Base-by-base conservation (phyloP, 1,140 invertebrate species). In the Ostrea denselamellosa region DNA sequence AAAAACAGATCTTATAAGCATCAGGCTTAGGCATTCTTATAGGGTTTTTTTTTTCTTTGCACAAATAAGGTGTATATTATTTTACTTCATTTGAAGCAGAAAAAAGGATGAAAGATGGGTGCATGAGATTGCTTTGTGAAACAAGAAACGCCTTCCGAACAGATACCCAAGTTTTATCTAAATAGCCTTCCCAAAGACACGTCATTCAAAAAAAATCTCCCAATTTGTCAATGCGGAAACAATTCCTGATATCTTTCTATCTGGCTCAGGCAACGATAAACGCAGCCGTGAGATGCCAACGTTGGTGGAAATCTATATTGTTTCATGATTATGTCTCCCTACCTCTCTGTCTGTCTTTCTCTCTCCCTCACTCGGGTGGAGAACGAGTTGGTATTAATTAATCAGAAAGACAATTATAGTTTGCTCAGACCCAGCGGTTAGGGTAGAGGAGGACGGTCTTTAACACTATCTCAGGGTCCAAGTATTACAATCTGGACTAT, bases 111-210 rank as follows among this genome's bases (percentile, higher is more conserved):
- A 34, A 25, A 77, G 68, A 77, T 77, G 68, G 68, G 22, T 77
- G 68, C 68, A 28, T 34, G 68, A 34, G 68, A 77, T 77, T 77
- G 68, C 68, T 77, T 87, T 83, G 86, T 65, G 83, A 87, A 58
- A 87, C 81, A 87, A 87, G 86, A 87, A 87, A 83, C 86, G 34
- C 86, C 86, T 87, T 82, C 77, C 81, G 62, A 44, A 87, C 56
- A 87, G 86, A 87, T 87, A 87, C 83, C 77, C 44, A 77, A 25
- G 68, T 77, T 77, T 77, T 77, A 77, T 77, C 68, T 77, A 77
- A 77, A 77, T 77, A 25, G 68, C 28, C 68, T 77, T 77, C 25
- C 22, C 68, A 77, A 77, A 77, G 68, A 77, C 68, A 77, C 68
- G 68, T 77, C 68, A 77, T 77, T 77, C 68, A 77, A 77, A 77